Evolutionary conservation across 2,888 invertebrate genomes (phyloP), one percentile per base, ranked within the genome.

Genomic region (Desoria tigrina): DNA sequence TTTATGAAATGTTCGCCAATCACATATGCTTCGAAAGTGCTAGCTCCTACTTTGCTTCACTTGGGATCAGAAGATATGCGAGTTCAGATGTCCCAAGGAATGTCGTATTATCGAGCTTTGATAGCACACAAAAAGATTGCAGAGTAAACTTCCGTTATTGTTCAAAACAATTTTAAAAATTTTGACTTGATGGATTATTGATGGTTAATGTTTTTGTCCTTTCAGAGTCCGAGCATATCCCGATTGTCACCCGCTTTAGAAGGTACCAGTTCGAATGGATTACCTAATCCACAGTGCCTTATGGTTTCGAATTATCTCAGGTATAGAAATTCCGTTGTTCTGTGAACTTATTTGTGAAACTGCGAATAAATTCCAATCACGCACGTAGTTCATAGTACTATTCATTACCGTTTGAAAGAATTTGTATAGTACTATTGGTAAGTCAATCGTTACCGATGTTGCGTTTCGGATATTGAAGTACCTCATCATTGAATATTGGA

Each of bases 1-100:
- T 87, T 90, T 87, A 81, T 84, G 64, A 83, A 84, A n/a, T 83
- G 83, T 23, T 91, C 91, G 0, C 91, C 92, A 0, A 84, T 90
- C 3, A 81, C 82, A 27, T 84, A 87, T 78, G 86, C 84, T 0
- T 85, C 88, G 71, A 84, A 84, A 63, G 89, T 90, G 0, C 84
- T 83, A 76, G 88, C 90, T 0, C 91, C 94, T 2, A 88, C 90
- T 2, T 83, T 93, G 61, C 79, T 96, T 37, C 85, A 90, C 81
- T 81, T 94, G 61, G 95, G 95, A 1, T 84, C 85, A 28, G 88
- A 87, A 72, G 95, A 96, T 82, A 82, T 87, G 60, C 82, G 95
- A 26, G 94, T 94, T 24, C 92, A 93, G 0, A 82, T 84, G 9
- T 84, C 84, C 77, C 92, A 92, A 81, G 89, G 89, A 0, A 79